Evolutionary conservation across 2,113 vertebrate genomes (phyloP), one percentile per base, ranked within the genome.

Genomic region (Notothenia coriiceps): DNA sequence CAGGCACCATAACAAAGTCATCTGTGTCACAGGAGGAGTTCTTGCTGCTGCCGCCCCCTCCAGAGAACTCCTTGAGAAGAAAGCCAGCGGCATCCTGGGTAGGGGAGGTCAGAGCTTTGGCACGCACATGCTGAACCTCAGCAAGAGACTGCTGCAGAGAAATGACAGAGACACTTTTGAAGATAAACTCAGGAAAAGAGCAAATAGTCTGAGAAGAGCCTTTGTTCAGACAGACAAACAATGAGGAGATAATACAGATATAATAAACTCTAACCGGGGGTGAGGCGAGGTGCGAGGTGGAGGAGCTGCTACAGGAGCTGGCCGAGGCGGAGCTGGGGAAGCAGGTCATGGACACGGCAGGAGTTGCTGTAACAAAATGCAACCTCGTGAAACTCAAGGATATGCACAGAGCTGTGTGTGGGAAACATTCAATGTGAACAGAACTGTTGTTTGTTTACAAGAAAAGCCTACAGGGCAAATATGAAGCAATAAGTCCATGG

Each of bases 1-100:
- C 97, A 0, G 98, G 98, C 80, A 99, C 98, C 94, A 99, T 97
- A 55, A 99, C 98, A 3, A 99, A 99, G 92, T 99, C 98, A 0
- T 99, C 98, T 0, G 96, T 98, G 94, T 99, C 98, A 33, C 97
- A 99, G 64, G 98, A 98, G 0, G 97, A 99, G 86, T 97, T 97
- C 92, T 98, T 99, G 93, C 97, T 97, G 91, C 97, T 99, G 94
- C 96, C 96, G 2, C 88, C 93, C 8, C 92, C 94, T 22, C 91
- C 95, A 10, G 93, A 97, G 0, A 97, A 99, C 70, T 98, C 98
- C 76, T 97, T 96, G 8, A 97, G 96, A 65, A 97, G 95, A 83
- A 96, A 97, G 44, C 96, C 96, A 0, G 96, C 70, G 0, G 96
- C 93, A 33, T 97, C 97, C 75, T 96, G 96, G 43, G 95, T 96